A percentile compares a stretch with the other conserved stretches of the same genome.
Conservation (phyloP, 1,140 invertebrate species). For the Heliconius himera region DNA sequence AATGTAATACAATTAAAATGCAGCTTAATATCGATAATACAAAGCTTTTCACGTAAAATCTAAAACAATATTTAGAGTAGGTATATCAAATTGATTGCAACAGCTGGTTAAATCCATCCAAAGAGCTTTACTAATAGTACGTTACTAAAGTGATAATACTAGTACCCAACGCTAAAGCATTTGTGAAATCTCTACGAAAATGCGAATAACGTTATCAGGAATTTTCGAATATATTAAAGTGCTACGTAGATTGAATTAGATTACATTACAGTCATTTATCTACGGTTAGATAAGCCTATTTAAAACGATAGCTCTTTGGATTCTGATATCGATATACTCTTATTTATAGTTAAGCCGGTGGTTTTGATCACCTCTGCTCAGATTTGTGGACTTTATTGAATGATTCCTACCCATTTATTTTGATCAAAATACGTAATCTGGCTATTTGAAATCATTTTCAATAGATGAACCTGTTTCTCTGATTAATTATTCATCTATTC, state of each 20-base stretch:
- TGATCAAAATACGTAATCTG: not conserved
- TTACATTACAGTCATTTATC: not conserved
- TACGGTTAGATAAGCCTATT: not conserved
- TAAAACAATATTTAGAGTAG: slow-evolving; percentile 20
- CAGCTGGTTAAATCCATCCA: slow-evolving; percentile 25
- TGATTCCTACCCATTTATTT: not conserved
- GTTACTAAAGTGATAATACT: slow-evolving; percentile 11
- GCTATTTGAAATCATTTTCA: not conserved
- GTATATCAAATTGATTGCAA: slow-evolving; percentile 32
- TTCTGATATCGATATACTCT: not conserved
- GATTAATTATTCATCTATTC: not conserved
- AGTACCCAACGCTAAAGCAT: not conserved
- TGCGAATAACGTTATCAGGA: slow-evolving; percentile 3
- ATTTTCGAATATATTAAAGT: not conserved
- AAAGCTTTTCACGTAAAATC: not conserved
- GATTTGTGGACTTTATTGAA: slow-evolving; percentile 4
- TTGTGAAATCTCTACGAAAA: slow-evolving; percentile 3
- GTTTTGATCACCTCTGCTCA: not conserved
- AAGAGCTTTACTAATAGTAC: slow-evolving; percentile 23
- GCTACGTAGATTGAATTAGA: not conserved
- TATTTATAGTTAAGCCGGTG: not conserved
- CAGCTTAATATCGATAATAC: too few relatives aligned
- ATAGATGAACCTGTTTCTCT: not conserved
- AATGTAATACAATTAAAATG: too few relatives aligned
- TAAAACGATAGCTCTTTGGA: not conserved